These are phyloP conservation scores for Murina feae DNA, from an alignment of 2,113 vertebrate species.

Conservation along the genomic window DNA sequence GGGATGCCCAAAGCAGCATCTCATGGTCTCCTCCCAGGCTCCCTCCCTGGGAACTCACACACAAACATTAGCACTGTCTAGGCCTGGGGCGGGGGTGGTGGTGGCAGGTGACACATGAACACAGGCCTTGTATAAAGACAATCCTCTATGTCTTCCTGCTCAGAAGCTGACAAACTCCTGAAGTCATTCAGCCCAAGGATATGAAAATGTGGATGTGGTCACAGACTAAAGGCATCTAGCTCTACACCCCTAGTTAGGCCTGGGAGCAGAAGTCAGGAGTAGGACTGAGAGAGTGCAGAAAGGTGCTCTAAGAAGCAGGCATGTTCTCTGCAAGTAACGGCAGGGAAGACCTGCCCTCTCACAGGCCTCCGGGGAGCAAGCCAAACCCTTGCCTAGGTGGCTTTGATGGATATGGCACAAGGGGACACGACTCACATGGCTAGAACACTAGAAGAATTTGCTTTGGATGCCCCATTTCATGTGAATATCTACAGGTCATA, in stretches of 20 bases:
- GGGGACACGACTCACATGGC: neutral
- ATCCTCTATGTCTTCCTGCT: neutral
- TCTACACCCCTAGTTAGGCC: neutral
- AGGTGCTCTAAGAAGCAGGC: neutral
- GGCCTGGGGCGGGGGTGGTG: neutral
- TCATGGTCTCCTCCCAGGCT: neutral
- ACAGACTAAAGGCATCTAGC: neutral
- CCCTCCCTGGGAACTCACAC: neutral
- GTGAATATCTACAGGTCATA: neutral
- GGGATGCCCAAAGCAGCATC: neutral
- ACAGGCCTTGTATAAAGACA: neutral
- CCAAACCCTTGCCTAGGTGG: neutral
- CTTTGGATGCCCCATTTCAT: conserved; percentile 18
- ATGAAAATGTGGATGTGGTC: neutral
- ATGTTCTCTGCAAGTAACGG: neutral
- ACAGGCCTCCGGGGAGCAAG: neutral
- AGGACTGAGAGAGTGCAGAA: neutral
- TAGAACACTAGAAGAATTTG: neutral
- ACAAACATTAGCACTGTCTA: neutral
- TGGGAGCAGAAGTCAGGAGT: neutral
- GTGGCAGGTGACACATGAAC: neutral
- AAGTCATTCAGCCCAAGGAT: neutral
- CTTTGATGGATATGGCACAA: conserved; percentile 7
- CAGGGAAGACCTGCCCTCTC: neutral
- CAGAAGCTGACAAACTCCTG: neutral